Percentiles rank a stretch among this genome's conserved stretches.
Conservation (phyloP, 2,113 vertebrate species). For the Speoplatyrhinus poulsoni region DNA sequence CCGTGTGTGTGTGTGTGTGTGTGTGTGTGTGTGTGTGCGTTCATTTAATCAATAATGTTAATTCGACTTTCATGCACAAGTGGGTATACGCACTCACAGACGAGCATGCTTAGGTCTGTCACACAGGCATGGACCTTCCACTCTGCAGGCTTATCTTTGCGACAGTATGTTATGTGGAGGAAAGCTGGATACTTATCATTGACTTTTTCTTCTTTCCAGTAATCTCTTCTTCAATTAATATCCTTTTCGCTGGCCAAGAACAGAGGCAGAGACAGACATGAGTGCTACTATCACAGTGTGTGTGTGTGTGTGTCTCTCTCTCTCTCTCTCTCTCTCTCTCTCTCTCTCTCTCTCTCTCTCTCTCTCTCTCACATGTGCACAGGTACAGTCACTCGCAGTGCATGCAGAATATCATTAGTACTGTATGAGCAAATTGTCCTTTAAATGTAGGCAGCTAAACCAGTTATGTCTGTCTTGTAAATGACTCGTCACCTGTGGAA, state of each 20-base stretch:
- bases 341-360: background rate
- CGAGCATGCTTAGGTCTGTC: conserved; percentile 11
- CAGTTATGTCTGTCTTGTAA: conserved; percentile 34
- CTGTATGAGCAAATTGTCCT: conserved; percentile 25
- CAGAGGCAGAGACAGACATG: conserved; percentile 39
- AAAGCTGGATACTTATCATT: conserved; percentile 28
- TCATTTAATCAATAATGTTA: background rate
- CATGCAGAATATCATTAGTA: conserved; percentile 42
- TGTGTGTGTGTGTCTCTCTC: background rate
- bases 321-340: background rate
- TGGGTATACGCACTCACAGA: conserved; percentile 4
- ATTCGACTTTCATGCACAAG: background rate
- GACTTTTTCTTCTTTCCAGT: conserved; percentile 34
- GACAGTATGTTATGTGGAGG: conserved; percentile 31
- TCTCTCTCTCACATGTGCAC: conserved; percentile 1
- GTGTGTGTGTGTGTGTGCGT: conserved; percentile 7
- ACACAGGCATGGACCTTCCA: conserved; percentile 40
- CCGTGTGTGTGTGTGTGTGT: background rate
- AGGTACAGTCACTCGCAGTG: conserved; percentile 24
- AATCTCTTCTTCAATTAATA: conserved; percentile 40
- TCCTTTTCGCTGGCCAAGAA: conserved; percentile 37
- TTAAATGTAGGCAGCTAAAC: conserved; percentile 39
- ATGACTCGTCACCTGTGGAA: conserved; percentile 50
- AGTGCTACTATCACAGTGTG: background rate
- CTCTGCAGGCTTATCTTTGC: conserved; percentile 42